These are phyloP conservation scores for Numenius phaeopus DNA, from an alignment of 2,797 vertebrate species.

Conservation along the genomic window DNA sequence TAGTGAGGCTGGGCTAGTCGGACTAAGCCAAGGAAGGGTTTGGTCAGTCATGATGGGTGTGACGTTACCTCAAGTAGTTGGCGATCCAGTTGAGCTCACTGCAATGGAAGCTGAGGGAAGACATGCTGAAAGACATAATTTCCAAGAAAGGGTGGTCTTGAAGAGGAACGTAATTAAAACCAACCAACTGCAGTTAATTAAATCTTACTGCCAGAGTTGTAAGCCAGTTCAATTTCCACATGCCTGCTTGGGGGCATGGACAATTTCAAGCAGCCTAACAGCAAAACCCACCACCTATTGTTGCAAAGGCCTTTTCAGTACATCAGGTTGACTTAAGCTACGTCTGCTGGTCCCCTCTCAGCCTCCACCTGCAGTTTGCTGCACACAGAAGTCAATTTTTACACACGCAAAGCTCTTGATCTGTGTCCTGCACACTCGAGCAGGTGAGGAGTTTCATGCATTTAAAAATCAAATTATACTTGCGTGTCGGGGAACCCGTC, in stretches of 20 bases:
- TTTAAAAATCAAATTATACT: background rate
- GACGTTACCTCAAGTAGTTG: accelerated
- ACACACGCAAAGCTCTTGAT: background rate
- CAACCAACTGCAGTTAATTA: background rate
- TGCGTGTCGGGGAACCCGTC: too few relatives aligned
- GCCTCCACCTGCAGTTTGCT: background rate
- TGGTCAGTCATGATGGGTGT: accelerated
- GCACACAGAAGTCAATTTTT: accelerated
- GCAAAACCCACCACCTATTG: too few relatives aligned
- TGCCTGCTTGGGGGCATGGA: too few relatives aligned
- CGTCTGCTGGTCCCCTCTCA: accelerated
- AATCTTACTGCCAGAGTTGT: background rate
- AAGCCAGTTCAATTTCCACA: background rate
- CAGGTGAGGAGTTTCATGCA: background rate
- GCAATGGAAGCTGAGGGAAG: background rate
- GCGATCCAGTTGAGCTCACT: too few relatives aligned
- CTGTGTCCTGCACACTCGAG: background rate
- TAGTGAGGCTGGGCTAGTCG: accelerated
- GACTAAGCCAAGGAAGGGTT: too few relatives aligned
- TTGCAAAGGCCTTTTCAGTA: too few relatives aligned
- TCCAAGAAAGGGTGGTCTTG: background rate
- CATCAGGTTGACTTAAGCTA: background rate
- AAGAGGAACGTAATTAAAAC: background rate
- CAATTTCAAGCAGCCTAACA: background rate
- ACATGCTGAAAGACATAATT: background rate